Percentiles rank a stretch among this genome's conserved stretches.
These are phyloP conservation scores for Nymphalis io DNA, from an alignment of 1,140 invertebrate genomes.

Conservation along the genomic window DNA sequence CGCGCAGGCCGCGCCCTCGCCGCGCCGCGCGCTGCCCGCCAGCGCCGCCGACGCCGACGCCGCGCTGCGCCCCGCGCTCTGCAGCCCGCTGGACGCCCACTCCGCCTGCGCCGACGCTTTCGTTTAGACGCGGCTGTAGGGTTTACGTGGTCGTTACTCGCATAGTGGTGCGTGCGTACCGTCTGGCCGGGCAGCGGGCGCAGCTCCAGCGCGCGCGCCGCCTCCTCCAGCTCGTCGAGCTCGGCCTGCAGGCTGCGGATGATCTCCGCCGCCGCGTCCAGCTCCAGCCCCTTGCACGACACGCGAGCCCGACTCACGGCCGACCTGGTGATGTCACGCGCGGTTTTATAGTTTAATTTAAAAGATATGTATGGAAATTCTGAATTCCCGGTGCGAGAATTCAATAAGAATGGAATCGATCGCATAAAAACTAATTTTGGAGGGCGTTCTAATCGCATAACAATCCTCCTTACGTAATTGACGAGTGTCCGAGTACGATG, in stretches of 20 bases:
- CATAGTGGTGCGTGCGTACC: slow-evolving; percentile 65
- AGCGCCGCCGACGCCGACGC: slow-evolving; percentile 88
- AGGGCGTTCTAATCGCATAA: no score
- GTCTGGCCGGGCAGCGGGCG: slow-evolving; percentile 93
- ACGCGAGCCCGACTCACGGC: slow-evolving; percentile 92
- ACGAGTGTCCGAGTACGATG: no score
- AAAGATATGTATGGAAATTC: no score
- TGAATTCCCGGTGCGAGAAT: no score
- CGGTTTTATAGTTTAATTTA: not conserved
- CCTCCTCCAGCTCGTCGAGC: slow-evolving; percentile 89
- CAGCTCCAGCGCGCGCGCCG: slow-evolving; percentile 86
- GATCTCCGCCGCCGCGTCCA: slow-evolving; percentile 91
- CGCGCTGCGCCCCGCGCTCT: slow-evolving; percentile 84
- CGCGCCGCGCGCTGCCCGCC: slow-evolving; percentile 93
- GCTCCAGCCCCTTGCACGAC: slow-evolving; percentile 92
- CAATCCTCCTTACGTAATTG: no score
- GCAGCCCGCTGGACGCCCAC: slow-evolving; percentile 87
- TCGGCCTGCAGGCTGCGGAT: slow-evolving; percentile 91
- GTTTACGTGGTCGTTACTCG: no score
- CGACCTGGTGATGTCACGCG: slow-evolving; percentile 69
- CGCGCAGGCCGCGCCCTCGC: slow-evolving; percentile 82
- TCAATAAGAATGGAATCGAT: no score
- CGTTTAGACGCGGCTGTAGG: not conserved
- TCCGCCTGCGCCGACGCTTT: slow-evolving; percentile 82
- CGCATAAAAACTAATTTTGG: no score